Conservation (phyloP, 2,797 vertebrate species). For the Sardinella longiceps region DNA sequence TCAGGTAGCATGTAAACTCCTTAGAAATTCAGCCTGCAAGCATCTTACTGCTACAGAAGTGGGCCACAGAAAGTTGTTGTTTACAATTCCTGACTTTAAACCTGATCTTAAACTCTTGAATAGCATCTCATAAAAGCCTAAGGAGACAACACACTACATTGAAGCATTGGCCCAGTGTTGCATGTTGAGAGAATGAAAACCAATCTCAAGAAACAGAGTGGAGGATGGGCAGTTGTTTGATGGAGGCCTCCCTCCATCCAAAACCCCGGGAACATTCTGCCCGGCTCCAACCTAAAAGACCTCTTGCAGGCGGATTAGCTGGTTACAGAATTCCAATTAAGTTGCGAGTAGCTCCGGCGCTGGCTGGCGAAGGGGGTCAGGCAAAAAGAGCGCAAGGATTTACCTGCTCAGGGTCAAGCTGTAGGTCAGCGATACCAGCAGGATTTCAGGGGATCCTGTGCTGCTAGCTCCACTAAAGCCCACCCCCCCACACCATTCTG, state of each 20-base stretch:
- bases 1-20: not conserved
- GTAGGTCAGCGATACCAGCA: constrained; percentile 44
- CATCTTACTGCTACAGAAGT: not conserved
- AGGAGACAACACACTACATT: not conserved
- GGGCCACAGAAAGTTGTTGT: too few relatives aligned
- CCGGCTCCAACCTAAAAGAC: constrained; percentile 45
- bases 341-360: constrained; percentile 49
- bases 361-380: constrained; percentile 43
- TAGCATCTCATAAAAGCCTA: not conserved
- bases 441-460: constrained; percentile 46
- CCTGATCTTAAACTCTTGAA: not conserved
- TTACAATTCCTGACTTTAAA: too few relatives aligned
- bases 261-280: constrained; percentile 43
- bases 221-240: constrained; percentile 5
- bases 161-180: not conserved
- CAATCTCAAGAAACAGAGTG: not conserved
- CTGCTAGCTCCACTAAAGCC: constrained; percentile 34
- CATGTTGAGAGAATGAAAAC: not conserved
- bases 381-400: constrained; percentile 52
- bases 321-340: constrained; percentile 56
- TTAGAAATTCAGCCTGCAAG: not conserved
- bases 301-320: constrained; percentile 50
- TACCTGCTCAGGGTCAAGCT: constrained; percentile 49
- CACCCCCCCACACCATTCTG: constrained; percentile 21
- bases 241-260: not conserved